Evolutionary conservation across 1,140 invertebrate genomes (phyloP).

Genomic region (Nasonia giraulti): DNA sequence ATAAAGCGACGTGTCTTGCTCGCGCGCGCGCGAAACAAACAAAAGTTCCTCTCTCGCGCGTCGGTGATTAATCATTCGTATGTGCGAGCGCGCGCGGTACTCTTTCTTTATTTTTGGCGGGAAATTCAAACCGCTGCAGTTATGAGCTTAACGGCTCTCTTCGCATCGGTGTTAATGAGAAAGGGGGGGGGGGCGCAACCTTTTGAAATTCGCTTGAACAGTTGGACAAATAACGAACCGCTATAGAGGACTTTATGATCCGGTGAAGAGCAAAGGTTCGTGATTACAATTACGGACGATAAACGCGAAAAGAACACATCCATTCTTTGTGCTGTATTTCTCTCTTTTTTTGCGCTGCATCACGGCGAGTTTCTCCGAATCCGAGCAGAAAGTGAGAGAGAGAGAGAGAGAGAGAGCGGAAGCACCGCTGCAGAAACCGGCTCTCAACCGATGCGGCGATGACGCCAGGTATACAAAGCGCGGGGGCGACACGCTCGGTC

Average conservation of each 20-base stretch:
- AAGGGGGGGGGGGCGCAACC: not conserved
- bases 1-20: not conserved
- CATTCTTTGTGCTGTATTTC: no score
- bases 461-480: not conserved
- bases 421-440: not conserved
- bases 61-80: not conserved
- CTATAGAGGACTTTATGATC: not conserved
- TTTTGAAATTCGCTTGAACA: no score
- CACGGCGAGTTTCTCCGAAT: not conserved
- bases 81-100: no score
- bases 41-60: not conserved
- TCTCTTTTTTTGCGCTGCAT: not conserved
- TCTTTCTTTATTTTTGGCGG: slow-evolving; percentile 13
- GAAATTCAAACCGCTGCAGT: slow-evolving; percentile 15
- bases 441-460: not conserved
- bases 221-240: not conserved
- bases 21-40: slow-evolving; percentile 13
- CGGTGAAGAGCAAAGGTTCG: not conserved
- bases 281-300: not conserved
- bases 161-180: not conserved
- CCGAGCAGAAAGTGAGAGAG: not conserved
- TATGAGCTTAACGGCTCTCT: not conserved
- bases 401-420: not conserved
- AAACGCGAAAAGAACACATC: not conserved
- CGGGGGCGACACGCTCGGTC: not conserved